Base-by-base conservation (phyloP, 2,888 invertebrate genomes). In the Acleris holmiana region DNA sequence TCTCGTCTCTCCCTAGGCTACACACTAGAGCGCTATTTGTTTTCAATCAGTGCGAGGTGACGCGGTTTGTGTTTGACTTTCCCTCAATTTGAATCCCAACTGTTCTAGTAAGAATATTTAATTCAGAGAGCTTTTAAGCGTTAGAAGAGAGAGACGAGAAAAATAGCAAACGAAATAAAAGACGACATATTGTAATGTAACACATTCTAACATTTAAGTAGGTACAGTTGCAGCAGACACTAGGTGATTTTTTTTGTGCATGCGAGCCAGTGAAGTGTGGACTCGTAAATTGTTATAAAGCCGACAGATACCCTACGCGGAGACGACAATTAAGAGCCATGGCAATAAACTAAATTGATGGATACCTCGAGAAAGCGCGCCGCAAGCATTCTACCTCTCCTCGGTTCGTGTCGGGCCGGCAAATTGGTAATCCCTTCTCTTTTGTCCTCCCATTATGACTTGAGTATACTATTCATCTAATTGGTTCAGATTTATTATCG, bases 1-100 rank as follows among this genome's bases (percentile, higher is more conserved):
- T 84, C 83, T 82, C 86, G 83, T 82, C 84, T 88, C 86, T 84
- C 87, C 84, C 81, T 81, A 60, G 53, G 41, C 76, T 73, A 76
- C 73, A 76, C 68, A 60, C 66, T 67, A 62, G 56, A 67, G 64
- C 62, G 69, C 67, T 71, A 70, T 72, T 72, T 72, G 70, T 73
- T 69, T 67, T 66, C 69, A 69, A 67, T 69, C 67, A 68, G 70
- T 61, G 68, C 67, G 70, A 71, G 72, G 70, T 68, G 67, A 66
- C 62, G 67, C 65, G 66, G 65, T 66, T 62, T 55, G 65, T 66
- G 66, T 67, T 70, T 67, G 55, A 67, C 63, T 71, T 69, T 69
- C 61, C 63, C 69, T 67, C 61, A 68, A 69, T 69, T 73, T 70
- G 61, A 69, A 61, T 69, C 60, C 61, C 67, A 70, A 69, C 67